A percentile compares a stretch with the other conserved stretches of the same genome.
These are phyloP conservation scores for Drosophila robusta DNA, from an alignment of 2,888 invertebrate genomes.

Conservation along the genomic window DNA sequence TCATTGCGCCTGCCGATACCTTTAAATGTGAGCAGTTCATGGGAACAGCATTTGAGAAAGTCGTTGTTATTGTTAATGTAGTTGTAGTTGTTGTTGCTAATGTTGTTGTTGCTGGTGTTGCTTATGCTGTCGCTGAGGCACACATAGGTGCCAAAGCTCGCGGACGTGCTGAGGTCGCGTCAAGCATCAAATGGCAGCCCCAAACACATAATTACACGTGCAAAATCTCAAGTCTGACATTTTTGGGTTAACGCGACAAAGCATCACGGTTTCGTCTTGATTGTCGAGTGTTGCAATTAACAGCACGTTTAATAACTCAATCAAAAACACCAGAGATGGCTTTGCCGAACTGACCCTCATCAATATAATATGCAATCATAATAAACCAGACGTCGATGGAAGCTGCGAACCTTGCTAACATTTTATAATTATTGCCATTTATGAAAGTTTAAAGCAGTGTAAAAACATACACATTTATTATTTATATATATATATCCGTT, in stretches of 20 bases:
- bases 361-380: conserved; percentile 41
- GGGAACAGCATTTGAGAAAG: conserved; percentile 73
- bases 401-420: conserved; percentile 13
- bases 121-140: conserved; percentile 13
- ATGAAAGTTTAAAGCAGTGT: conserved; percentile 47
- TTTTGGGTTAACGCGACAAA: conserved; percentile 75
- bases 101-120: no score
- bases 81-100: conserved; percentile 28
- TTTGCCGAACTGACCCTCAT: conserved; percentile 60
- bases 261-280: conserved; percentile 29
- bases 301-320: conserved; percentile 73
- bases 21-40: conserved; percentile 78
- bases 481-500: conserved; percentile 10
- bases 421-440: conserved; percentile 63
- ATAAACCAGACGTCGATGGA: conserved; percentile 12
- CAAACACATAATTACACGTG: conserved; percentile 63
- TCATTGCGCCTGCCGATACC: conserved; percentile 64
- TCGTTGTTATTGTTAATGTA: conserved; percentile 53
- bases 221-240: conserved; percentile 62
- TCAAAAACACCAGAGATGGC: conserved; percentile 34
- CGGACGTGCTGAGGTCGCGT: conserved; percentile 57
- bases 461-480: conserved; percentile 17
- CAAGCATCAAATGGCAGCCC: conserved; percentile 49
- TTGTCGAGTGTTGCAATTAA: conserved; percentile 63
- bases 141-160: conserved; percentile 43